phyloP scores from a whole-genome alignment of 2,888 invertebrate species.

The Aspidiotus rigidus region DNA sequence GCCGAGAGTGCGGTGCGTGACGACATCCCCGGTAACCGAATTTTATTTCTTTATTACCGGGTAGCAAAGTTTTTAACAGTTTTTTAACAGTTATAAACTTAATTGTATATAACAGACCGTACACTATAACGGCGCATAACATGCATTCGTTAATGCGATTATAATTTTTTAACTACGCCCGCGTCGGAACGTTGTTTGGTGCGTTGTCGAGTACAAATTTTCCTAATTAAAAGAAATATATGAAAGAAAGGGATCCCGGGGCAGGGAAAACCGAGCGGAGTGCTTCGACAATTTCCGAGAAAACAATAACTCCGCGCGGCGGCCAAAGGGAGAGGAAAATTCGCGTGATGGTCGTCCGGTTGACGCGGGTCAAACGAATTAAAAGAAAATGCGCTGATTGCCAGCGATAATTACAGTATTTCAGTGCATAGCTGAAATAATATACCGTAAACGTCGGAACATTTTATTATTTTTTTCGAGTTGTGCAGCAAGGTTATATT shows the following conservation, averaged over 20 bases:
- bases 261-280: neutral
- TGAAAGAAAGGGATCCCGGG: neutral
- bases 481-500: too few species aligned
- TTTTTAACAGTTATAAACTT: slow-evolving; percentile 33
- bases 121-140: slow-evolving; percentile 23
- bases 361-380: too few species aligned
- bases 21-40: slow-evolving; percentile 30
- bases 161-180: slow-evolving; percentile 29
- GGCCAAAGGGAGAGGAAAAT: too few species aligned
- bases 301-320: neutral
- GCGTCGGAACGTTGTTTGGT: slow-evolving; percentile 5
- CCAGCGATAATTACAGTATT: too few species aligned
- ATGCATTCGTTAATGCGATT: slow-evolving; percentile 31
- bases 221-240: slow-evolving; percentile 8
- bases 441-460: too few species aligned
- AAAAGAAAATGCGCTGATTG: too few species aligned
- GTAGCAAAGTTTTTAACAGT: slow-evolving; percentile 32
- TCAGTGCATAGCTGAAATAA: too few species aligned
- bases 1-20: slow-evolving; percentile 27
- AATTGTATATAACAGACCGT: slow-evolving; percentile 31
- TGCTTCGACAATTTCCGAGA: slow-evolving; percentile 1
- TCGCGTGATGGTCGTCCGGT: too few species aligned
- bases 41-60: slow-evolving; percentile 33
- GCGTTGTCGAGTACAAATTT: slow-evolving; percentile 8
- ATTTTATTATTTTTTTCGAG: too few species aligned